Base-by-base conservation (phyloP, 2,797 vertebrate species). In the Acanthurus leucopareius region DNA sequence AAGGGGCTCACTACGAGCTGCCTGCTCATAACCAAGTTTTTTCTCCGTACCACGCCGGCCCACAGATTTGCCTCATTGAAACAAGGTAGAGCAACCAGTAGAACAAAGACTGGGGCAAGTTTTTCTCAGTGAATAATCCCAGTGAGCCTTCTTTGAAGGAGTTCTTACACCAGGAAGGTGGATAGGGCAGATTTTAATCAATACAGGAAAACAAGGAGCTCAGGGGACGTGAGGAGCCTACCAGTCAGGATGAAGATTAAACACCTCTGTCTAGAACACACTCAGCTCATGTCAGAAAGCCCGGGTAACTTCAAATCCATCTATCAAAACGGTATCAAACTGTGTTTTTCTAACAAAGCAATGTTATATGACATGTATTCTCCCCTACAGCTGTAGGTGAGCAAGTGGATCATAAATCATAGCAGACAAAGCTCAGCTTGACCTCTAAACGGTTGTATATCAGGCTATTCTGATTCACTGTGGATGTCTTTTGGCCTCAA, bases 401-500 rank as follows among this genome's bases (percentile, higher is more conserved):
- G 96, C 95, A 91, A 94, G 95, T 94, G 94, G 94, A 96, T 97
- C 96, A 97, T 97, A 96, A 97, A 98, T 97, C 96, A 97, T 92
- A 94, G 89, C 95, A 96, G 96, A 97, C 95, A 97, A 97, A 97
- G 96, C 96, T 96, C 95, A 96, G 95, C 96, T 97, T 97, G 97
- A 98, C 97, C 97, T 97, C 96, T 96, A 96, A 96, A 97, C 95
- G 97, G 96, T 96, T 96, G 96, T 95, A 95, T 97, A 97, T 97
- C 96, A 96, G 96, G 93, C 95, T 95, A 96, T 97, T 96, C 97
- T 97, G 97, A 97, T 97, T 97, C 96, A 95, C 93, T 94, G 95
- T 95, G 96, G 96, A 96, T 95, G 91, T 92, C 95, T 96, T 95
- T 92, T 96, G 96, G 95, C 97, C 97, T 95, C 96, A 94, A 95